A percentile compares a stretch with the other conserved stretches of the same genome.
Conservation (phyloP, 2,888 invertebrate genomes). For the Ectemnius lituratus region DNA sequence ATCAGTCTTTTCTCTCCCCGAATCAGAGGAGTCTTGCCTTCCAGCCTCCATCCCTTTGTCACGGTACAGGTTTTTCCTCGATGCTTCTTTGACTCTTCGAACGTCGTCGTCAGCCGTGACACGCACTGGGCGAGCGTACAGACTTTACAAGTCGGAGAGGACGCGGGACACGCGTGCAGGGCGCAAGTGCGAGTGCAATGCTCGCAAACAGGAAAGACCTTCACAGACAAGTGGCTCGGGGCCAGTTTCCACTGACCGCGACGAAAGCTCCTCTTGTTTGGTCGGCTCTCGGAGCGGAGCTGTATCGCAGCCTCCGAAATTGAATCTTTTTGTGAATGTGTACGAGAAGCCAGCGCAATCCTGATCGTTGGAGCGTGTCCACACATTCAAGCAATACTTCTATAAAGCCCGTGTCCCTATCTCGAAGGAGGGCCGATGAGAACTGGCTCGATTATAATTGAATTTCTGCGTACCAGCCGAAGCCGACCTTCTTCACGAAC, state of each 20-base stretch:
- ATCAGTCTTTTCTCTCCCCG: too few relatives aligned
- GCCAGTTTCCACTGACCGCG: conserved; percentile 31
- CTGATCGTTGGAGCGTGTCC: conserved; percentile 1
- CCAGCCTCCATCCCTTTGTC: too few relatives aligned
- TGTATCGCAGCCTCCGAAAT: conserved; percentile 1
- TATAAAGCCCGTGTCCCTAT: too few relatives aligned
- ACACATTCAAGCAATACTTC: too few relatives aligned
- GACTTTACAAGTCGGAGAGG: too few relatives aligned
- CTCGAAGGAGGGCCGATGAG: too few relatives aligned
- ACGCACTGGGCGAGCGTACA: too few relatives aligned
- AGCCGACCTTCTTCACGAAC: not conserved
- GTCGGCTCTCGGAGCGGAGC: conserved; percentile 17
- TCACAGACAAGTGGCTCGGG: conserved; percentile 22
- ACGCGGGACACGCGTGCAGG: too few relatives aligned
- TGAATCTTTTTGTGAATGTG: conserved; percentile 4
- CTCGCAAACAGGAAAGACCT: conserved; percentile 32
- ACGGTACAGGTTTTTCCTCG: too few relatives aligned
- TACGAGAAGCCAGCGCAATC: conserved; percentile 1
- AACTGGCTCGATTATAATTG: not conserved
- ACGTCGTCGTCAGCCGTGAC: too few relatives aligned
- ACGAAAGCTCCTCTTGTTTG: conserved; percentile 34
- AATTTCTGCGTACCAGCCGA: not conserved
- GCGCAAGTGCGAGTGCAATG: conserved; percentile 8
- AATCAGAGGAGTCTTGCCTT: too few relatives aligned
- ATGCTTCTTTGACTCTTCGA: too few relatives aligned